Evolutionary conservation across 1,140 invertebrate species (phyloP), one percentile per base, ranked within the genome.

Genomic region (Polypedilum vanderplanki): DNA sequence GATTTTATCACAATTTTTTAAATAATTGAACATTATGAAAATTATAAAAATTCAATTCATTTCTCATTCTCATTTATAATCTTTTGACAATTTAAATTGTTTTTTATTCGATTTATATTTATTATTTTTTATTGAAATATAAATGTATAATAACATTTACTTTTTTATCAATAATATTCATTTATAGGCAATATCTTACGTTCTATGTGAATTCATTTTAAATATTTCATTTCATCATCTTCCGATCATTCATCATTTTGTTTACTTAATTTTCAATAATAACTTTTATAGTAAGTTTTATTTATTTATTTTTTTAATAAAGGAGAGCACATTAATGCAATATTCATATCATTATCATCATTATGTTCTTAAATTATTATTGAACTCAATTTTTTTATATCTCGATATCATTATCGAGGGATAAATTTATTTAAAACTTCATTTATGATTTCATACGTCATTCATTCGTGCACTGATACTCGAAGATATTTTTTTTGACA

Each of bases 101-200:
- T 1, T 33, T 33, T 33, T n/a, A n/a, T n/a, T 3, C 24, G 24
- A 33, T 33, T 33, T 33, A 3, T 3, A 33, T 3, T 33, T 33
- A 33, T 5, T 33, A 33, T 33, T 33, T 33, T 33, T 33, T 5
- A 33, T 33, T 33, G 24, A 33, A 33, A 33, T 33, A 33, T 33
- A 33, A 33, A 33, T 33, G 24, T 33, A 33, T 33, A 33, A 33
- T 33, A 33, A 33, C 24, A 33, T 33, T 33, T 33, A 33, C 24
- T 57, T 15, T 57, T 57, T 46, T 46, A 9, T 46, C 15, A 15
- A 12, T 46, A 7, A 12, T 46, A 46, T 46, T 57, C 46, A 57
- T 57, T 57, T n/a, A 57, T 57, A 57, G 46, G 46, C 46, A 57
- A 57, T 57, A 57, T 57, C 46, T 57, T 57, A 57, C 46, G 41